phyloP scores from a whole-genome alignment of 2,113 vertebrate species.

The Phyllostomus discolor region DNA sequence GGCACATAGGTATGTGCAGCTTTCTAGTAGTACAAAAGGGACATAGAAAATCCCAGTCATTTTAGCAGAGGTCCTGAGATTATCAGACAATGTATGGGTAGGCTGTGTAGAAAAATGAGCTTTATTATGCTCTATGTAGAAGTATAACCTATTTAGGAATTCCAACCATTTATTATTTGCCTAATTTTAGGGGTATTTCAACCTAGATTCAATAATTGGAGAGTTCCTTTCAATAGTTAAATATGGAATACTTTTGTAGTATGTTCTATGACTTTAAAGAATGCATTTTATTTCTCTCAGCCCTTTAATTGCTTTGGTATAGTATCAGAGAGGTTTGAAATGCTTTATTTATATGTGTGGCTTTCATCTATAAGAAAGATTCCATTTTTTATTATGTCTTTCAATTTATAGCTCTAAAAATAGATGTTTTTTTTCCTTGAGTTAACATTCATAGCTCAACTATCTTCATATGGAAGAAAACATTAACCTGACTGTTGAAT shows the following conservation, averaged over 20 bases:
- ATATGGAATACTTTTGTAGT: background rate
- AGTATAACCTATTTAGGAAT: background rate
- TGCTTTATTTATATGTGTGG: background rate
- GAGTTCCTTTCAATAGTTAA: background rate
- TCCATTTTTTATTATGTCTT: background rate
- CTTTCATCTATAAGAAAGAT: background rate
- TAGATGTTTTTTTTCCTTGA: background rate
- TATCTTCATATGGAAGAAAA: background rate
- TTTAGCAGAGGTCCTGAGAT: background rate
- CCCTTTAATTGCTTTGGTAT: slow-evolving; percentile 24
- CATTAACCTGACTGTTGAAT: background rate
- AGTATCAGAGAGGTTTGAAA: background rate
- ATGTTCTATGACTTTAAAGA: background rate
- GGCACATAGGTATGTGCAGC: too few species aligned
- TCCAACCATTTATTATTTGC: background rate
- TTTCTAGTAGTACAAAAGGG: background rate
- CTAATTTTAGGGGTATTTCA: background rate
- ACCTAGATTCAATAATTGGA: background rate
- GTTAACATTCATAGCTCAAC: background rate
- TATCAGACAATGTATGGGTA: background rate
- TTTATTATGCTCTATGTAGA: background rate
- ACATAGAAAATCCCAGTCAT: background rate
- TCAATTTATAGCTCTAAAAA: background rate
- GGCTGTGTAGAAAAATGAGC: background rate
- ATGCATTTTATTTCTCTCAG: background rate